phyloP scores from a whole-genome alignment of 2,888 invertebrate species.

The Punctoribates punctum region DNA sequence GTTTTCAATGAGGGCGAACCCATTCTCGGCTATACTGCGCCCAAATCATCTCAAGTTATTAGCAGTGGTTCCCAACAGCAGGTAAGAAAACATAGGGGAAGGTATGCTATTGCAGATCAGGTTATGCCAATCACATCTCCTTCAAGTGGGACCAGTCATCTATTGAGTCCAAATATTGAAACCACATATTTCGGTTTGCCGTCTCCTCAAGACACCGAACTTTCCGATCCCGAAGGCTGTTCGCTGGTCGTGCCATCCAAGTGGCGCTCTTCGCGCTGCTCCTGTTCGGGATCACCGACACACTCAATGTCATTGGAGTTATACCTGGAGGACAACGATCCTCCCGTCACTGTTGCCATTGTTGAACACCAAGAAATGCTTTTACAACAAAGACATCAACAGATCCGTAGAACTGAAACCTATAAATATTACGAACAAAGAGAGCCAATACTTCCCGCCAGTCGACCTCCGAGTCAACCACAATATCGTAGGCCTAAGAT shows the following conservation, averaged over 20 bases:
- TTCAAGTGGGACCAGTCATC: conserved; percentile 40
- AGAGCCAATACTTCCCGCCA: not conserved
- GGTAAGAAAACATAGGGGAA: conserved; percentile 40
- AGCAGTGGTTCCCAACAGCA: conserved; percentile 15
- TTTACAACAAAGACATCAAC: conserved; percentile 33
- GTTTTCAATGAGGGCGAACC: conserved; percentile 33
- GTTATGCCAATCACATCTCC: conserved; percentile 36
- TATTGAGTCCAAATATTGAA: conserved; percentile 41
- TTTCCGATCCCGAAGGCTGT: conserved; percentile 49
- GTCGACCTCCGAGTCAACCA: conserved; percentile 30
- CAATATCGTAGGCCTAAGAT: conserved; percentile 41
- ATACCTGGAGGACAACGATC: conserved; percentile 35
- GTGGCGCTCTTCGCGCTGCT: conserved; percentile 42
- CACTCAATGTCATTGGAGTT: conserved; percentile 42
- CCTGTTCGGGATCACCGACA: conserved; percentile 43
- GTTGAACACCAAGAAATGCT: conserved; percentile 39
- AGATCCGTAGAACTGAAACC: not conserved
- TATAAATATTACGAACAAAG: not conserved
- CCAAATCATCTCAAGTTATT: conserved; percentile 22
- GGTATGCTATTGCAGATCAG: conserved; percentile 38
- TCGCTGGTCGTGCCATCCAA: conserved; percentile 38
- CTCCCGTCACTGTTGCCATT: conserved; percentile 34
- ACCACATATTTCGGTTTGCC: conserved; percentile 45
- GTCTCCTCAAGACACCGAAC: conserved; percentile 49
- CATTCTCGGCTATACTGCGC: conserved; percentile 13